Base-by-base conservation (phyloP, 1,140 invertebrate species). In the Drosophila pseudoobscura region DNA sequence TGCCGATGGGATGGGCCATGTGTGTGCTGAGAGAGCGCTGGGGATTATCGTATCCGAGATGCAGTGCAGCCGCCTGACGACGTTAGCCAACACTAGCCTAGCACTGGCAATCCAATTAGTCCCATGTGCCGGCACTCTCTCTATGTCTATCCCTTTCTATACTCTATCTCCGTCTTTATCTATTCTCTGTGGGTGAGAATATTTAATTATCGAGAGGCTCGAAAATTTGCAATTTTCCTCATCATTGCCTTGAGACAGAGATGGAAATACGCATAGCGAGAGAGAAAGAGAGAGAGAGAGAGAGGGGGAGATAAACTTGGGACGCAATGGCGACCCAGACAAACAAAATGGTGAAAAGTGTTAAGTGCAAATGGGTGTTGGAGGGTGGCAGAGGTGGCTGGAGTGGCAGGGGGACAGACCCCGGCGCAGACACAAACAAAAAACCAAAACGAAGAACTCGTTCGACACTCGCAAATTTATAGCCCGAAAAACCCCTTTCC, bases 351-450 rank as follows among this genome's bases (percentile, higher is more conserved):
- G 79, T 66, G 66, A 79, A 80, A 79, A 80, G 78, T 80, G 79
- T 83, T 83, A 83, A 83, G 79, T 83, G 79, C 75, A 83, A 83
- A 83, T 83, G 79, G 78, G 74, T 83, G 74, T 82, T 62, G 20
- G 20, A 20, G 39, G 53, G 29, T 24, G 24, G 24, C 3, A 5
- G 24, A 31, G 53, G 29, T 24, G 24, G 24, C 3, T 0, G 24
- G 3, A 4, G 24, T 24, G 24, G 31, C 45, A 35, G 15, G 29
- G 43, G 11, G 8, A 20, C 13, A 31, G 17, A n/a, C 39, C 11
- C 29, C 17, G 31, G 43, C 59, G 39, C 63, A 78, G 62, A 80
- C 71, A 53, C 68, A 79, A 79, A 61, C 73, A 69, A 73, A 80
- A 76, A 80, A 39, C 35, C 78, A 77, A 80, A 80, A 66, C 78